A percentile compares a stretch with the other conserved stretches of the same genome.
phyloP scores from a whole-genome alignment of 2,113 vertebrate genomes.

The Ochotona curzoniae region DNA sequence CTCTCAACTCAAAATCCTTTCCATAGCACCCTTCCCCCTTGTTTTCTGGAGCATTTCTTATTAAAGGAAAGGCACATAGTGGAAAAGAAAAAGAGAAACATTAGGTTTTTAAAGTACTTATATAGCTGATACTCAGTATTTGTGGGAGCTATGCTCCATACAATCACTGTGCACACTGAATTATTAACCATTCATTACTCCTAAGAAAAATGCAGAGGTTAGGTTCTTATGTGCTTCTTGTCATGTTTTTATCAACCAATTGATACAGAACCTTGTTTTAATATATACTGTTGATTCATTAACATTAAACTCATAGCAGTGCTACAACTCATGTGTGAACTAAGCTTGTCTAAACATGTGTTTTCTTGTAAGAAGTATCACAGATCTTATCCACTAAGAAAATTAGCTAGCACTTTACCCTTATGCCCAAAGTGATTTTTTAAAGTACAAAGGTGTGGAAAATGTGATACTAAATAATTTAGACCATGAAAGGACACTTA shows the following conservation, averaged over 20 bases:
- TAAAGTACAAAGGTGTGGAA: neutral
- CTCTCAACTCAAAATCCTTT: neutral
- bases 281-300: neutral
- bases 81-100: neutral
- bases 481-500: neutral
- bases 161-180: neutral
- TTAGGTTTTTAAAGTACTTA: neutral
- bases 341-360: neutral
- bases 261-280: neutral
- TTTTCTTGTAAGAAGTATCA: neutral
- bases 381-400: neutral
- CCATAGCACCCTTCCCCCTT: neutral
- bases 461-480: neutral
- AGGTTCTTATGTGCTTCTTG: neutral
- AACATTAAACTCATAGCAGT: neutral
- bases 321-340: neutral
- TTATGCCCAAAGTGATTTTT: neutral
- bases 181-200: neutral
- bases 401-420: neutral
- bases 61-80: neutral
- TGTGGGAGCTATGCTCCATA: neutral
- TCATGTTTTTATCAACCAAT: neutral
- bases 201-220: neutral
- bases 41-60: neutral
- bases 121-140: neutral